phyloP scores from a whole-genome alignment of 2,888 invertebrate species.

The Timema podura region DNA sequence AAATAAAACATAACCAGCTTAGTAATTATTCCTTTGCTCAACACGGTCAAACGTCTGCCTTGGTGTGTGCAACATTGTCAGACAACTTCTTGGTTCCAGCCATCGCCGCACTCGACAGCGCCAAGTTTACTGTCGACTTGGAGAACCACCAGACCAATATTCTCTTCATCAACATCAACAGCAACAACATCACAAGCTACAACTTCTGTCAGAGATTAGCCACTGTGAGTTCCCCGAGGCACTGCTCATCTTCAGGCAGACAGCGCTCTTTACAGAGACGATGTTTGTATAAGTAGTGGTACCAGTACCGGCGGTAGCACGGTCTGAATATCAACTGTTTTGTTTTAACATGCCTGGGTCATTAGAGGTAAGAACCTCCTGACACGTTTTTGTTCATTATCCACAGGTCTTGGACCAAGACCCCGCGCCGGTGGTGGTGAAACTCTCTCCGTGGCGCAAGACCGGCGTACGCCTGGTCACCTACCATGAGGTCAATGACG shows the following conservation, averaged over 20 bases:
- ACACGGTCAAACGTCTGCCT: too few species aligned
- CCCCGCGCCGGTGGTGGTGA: constrained; percentile 49
- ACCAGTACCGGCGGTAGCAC: too few species aligned
- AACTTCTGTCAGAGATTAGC: constrained; percentile 54
- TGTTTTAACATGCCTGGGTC: too few species aligned
- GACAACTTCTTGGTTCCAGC: constrained; percentile 44
- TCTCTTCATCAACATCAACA: constrained; percentile 58
- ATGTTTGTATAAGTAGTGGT: too few species aligned
- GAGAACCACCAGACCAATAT: constrained; percentile 69
- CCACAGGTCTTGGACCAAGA: too few species aligned
- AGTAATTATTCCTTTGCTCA: background rate
- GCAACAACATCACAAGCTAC: constrained; percentile 51
- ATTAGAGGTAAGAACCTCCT: too few species aligned
- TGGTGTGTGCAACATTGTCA: too few species aligned
- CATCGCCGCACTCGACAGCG: constrained; percentile 55
- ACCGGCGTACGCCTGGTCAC: constrained; percentile 63
- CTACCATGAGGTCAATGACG: constrained; percentile 66
- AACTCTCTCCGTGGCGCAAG: constrained; percentile 55
- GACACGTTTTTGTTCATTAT: too few species aligned
- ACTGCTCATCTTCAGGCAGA: too few species aligned
- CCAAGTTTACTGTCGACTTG: constrained; percentile 59
- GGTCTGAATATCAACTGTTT: too few species aligned
- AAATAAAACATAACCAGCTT: constrained; percentile 25
- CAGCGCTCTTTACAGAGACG: too few species aligned
- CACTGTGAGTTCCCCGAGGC: constrained; percentile 34